These are phyloP conservation scores for Amiota minor DNA, from an alignment of 2,888 invertebrate genomes.

Conservation along the genomic window DNA sequence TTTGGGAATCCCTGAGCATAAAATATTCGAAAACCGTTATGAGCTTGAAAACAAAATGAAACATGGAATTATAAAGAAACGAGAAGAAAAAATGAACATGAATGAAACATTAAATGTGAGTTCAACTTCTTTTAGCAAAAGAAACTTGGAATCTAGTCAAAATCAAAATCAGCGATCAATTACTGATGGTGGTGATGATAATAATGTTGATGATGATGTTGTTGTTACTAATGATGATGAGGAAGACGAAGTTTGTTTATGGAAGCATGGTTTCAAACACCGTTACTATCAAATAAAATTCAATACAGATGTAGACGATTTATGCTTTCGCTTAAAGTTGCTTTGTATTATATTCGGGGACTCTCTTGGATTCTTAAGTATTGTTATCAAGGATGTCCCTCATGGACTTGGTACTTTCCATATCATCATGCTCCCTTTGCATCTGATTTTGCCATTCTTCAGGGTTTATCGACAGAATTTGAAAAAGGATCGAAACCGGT, in stretches of 20 bases:
- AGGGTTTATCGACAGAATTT: slow-evolving; percentile 89
- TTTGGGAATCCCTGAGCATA: slow-evolving; percentile 94
- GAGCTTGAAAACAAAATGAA: slow-evolving; percentile 86
- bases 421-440: slow-evolving; percentile 99
- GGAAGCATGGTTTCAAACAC: slow-evolving; percentile 98
- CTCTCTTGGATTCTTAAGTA: slow-evolving; percentile 98
- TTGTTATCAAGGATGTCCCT: slow-evolving; percentile 99
- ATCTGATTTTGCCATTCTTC: slow-evolving; percentile 96
- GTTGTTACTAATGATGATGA: slow-evolving; percentile 15
- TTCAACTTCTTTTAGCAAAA: slow-evolving; percentile 78
- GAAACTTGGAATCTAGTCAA: slow-evolving; percentile 66
- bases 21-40: slow-evolving; percentile 95
- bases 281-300: slow-evolving; percentile 97
- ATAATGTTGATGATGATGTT: slow-evolving; percentile 43
- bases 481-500: slow-evolving; percentile 87
- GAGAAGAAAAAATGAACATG: slow-evolving; percentile 80
- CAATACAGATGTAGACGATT: slow-evolving; percentile 82
- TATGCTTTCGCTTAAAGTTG: slow-evolving; percentile 92
- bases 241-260: slow-evolving; percentile 78
- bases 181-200: slow-evolving; percentile 35
- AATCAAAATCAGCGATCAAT: slow-evolving; percentile 73
- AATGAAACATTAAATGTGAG: slow-evolving; percentile 83
- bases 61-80: slow-evolving; percentile 77
- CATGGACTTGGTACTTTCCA: slow-evolving; percentile 99
- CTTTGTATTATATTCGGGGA: slow-evolving; percentile 94